Base-by-base conservation (phyloP, 2,797 vertebrate genomes). In the Micropoecilia bifurca region DNA sequence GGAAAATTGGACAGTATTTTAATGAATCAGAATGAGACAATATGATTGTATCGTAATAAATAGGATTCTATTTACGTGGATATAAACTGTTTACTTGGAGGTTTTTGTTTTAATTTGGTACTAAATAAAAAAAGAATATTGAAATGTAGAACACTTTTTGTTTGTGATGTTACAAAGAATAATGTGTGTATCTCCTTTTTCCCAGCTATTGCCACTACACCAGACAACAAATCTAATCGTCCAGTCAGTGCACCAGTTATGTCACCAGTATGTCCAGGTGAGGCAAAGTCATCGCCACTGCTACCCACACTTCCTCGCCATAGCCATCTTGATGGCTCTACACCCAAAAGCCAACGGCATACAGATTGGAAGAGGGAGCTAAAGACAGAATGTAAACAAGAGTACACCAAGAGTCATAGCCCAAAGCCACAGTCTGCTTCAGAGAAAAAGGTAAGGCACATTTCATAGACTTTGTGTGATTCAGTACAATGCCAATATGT, bases 181-280 rank as follows among this genome's bases (percentile, higher is more conserved):
- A 41, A 4, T 41, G 4, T 69, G 9, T 69, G 5, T n/a, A 16
- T 83, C 8, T 48, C 0, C 30, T 47, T 22, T 83, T 25, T 59
- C 74, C 88, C 94, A 95, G 96, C 97, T 46, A 97, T 97, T 71
- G 95, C 94, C 6, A 96, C 96, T 55, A 97, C 98, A 36, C 96
- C 97, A 0, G 97, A 99, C 91, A 96, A 98, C 88, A 96, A 95
- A 88, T 97, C 97, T 57, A 94, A 94, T 8, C 97, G 97, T 73
- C 98, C 98, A 3, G 97, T 98, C 86, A 99, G 98, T 1, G 98
- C 98, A 25, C 98, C 98, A 0, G 93, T 98, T 85, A 98, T 95
- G 71, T 96, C 95, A 55, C 92, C 93, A 0, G 85, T 95, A 55
- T 96, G 92, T 77, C 95, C 43, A 0, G 90, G n/a, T 0, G 95